Evolutionary conservation across 2,888 invertebrate genomes (phyloP).

Genomic region (Piscicola geometra): DNA sequence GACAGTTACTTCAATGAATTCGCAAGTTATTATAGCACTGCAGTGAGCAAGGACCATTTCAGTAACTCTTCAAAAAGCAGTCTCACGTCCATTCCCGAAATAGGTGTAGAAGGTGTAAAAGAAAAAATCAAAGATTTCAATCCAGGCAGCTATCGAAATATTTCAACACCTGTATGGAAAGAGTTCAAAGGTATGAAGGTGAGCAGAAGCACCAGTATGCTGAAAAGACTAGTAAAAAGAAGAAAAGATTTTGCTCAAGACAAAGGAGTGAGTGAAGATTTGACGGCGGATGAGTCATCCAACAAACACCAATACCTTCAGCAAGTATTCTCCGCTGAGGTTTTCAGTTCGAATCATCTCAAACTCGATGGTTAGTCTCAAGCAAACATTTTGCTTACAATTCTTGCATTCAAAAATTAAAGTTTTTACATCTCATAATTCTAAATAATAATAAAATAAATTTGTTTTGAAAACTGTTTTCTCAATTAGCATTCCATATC

Average conservation of each 20-base stretch:
- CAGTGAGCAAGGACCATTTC: neutral
- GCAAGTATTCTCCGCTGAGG: neutral
- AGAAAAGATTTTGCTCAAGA: slow-evolving; percentile 14
- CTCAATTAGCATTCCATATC: too few relatives aligned
- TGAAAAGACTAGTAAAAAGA: slow-evolving; percentile 18
- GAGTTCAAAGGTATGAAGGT: neutral
- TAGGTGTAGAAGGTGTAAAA: neutral
- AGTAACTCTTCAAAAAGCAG: neutral
- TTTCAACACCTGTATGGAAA: neutral
- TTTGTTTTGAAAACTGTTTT: too few relatives aligned
- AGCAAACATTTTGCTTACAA: too few relatives aligned
- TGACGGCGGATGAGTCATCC: neutral
- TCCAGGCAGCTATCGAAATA: neutral
- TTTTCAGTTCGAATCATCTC: neutral
- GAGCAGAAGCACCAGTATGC: slow-evolving; percentile 27
- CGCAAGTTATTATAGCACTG: neutral
- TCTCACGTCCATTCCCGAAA: neutral
- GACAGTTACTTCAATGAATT: slow-evolving; percentile 29
- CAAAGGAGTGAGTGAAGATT: slow-evolving; percentile 30
- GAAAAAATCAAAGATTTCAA: neutral
- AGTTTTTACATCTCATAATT: too few relatives aligned
- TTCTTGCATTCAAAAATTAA: too few relatives aligned
- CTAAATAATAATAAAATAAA: too few relatives aligned
- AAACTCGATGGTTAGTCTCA: too few relatives aligned
- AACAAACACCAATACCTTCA: neutral